Evolutionary conservation across 2,888 invertebrate species (phyloP), one percentile per base, ranked within the genome.

Genomic region (Coelopa pilipes): DNA sequence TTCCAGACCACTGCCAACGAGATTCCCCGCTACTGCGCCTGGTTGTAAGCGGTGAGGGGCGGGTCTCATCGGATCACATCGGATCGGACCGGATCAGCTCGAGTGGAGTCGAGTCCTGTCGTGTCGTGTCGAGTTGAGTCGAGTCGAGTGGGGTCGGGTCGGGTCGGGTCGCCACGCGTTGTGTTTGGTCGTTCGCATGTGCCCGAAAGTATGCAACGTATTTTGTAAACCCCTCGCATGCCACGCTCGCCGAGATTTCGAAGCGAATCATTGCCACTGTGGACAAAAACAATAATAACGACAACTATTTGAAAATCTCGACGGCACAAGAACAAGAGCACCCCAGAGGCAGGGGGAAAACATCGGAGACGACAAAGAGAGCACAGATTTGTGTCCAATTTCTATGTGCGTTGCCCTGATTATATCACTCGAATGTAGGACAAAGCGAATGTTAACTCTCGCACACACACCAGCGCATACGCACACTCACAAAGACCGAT

Each of bases 391-490:
- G 70, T 74, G 74, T 73, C 72, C 70, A 74, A 76, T 76, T 70
- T 70, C 62, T 72, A 69, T 79, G 76, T 78, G 77, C 78, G 77
- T 75, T 82, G 82, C 76, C 80, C 80, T 78, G 79, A 80, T 80
- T 81, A 78, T 78, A 78, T 79, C 77, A 79, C 75, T 80, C 78
- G 74, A 80, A 81, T 79, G 79, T 81, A 80, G 81, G 80, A 74
- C 81, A 81, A 78, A 75, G 77, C 74, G 65, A 74, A 72, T 69
- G 50, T 76, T 57, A 72, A 72, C 70, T 66, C 65, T 72, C 65
- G n/a, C 53, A 67, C 21, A 34, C 55, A 45, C 53, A 34, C 50
- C n/a, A 10, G n/a, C 50, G 21, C 53, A 19, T 46, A 68, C 53
- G 21, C 55, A 68, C 53, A 45, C 21, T 47, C 62, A 55, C 19